Conservation (phyloP, 2,113 vertebrate genomes). For the Reinhardtius hippoglossoides region DNA sequence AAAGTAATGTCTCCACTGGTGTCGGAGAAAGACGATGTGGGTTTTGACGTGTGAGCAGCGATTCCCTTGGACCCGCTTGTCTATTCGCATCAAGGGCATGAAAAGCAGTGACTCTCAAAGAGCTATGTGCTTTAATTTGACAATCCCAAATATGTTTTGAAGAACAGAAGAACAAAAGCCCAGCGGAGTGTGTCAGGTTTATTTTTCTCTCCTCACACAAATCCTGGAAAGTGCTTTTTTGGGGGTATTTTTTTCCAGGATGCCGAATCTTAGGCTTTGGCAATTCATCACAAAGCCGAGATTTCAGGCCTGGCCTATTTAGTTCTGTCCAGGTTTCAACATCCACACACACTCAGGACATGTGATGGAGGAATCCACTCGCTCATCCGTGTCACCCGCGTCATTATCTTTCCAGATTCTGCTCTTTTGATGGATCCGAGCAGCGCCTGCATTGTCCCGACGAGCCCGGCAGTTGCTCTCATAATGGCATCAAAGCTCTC, state of each 20-base stretch:
- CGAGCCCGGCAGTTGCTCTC: conserved; percentile 20
- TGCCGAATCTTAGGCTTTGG: conserved; percentile 6
- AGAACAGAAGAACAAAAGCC: conserved; percentile 36
- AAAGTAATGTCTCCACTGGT: conserved; percentile 66
- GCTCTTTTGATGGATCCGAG: conserved; percentile 41
- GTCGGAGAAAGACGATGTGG: conserved; percentile 49
- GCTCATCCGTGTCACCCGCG: conserved; percentile 24
- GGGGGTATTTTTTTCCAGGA: neutral
- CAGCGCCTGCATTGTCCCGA: conserved; percentile 18
- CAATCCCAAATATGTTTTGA: conserved; percentile 47
- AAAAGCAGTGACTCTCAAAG: conserved; percentile 58
- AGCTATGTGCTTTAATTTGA: conserved; percentile 61
- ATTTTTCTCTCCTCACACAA: conserved; percentile 28
- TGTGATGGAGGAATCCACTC: conserved; percentile 32
- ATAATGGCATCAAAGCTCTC: conserved; percentile 48
- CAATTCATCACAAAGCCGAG: conserved; percentile 18
- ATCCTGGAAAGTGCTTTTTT: conserved; percentile 16
- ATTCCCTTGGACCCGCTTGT: conserved; percentile 64
- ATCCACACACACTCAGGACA: neutral
- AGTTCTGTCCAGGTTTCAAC: conserved; percentile 28
- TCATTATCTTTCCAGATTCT: conserved; percentile 40
- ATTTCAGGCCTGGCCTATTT: conserved; percentile 41
- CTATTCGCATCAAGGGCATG: conserved; percentile 58
- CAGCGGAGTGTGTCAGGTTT: conserved; percentile 39
- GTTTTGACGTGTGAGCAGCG: conserved; percentile 62